These are phyloP conservation scores for Drosophila mettleri DNA, from an alignment of 2,888 invertebrate genomes.

Conservation along the genomic window DNA sequence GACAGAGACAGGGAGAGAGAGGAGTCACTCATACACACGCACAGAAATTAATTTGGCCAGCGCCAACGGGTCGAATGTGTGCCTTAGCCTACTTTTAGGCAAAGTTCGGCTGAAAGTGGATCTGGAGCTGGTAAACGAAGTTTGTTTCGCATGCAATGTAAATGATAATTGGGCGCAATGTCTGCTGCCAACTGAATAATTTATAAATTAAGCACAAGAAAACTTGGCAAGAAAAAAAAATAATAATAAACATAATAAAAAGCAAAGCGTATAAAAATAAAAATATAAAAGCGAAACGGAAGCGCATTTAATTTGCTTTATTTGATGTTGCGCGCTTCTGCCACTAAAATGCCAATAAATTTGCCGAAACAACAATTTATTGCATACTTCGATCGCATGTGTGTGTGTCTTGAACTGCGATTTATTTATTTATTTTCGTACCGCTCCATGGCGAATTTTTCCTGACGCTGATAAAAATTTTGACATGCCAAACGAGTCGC, in stretches of 20 bases:
- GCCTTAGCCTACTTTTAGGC: constrained; percentile 62
- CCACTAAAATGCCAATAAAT: constrained; percentile 81
- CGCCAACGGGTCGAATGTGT: constrained; percentile 42
- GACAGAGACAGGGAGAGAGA: neutral
- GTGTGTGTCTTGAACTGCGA: constrained; percentile 41
- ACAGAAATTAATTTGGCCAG: constrained; percentile 61
- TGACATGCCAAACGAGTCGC: constrained; percentile 65
- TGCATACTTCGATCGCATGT: constrained; percentile 60
- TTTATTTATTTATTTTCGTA: constrained; percentile 77
- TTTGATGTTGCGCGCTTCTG: constrained; percentile 49
- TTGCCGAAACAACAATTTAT: constrained; percentile 69
- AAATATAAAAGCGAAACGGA: constrained; percentile 42
- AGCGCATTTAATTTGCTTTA: constrained; percentile 73
- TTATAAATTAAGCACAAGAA: constrained; percentile 75
- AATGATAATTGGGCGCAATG: constrained; percentile 81
- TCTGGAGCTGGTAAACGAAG: constrained; percentile 8
- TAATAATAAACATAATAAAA: constrained; percentile 9
- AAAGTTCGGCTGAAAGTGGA: constrained; percentile 13
- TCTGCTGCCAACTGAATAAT: constrained; percentile 79
- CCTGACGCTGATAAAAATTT: constrained; percentile 72
- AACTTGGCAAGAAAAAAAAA: constrained; percentile 19
- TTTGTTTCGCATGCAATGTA: constrained; percentile 57
- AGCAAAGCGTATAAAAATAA: constrained; percentile 5
- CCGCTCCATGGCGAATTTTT: constrained; percentile 64
- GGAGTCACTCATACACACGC: constrained; percentile 23